phyloP scores from a whole-genome alignment of 2,888 invertebrate genomes.

The Patella pellucida region DNA sequence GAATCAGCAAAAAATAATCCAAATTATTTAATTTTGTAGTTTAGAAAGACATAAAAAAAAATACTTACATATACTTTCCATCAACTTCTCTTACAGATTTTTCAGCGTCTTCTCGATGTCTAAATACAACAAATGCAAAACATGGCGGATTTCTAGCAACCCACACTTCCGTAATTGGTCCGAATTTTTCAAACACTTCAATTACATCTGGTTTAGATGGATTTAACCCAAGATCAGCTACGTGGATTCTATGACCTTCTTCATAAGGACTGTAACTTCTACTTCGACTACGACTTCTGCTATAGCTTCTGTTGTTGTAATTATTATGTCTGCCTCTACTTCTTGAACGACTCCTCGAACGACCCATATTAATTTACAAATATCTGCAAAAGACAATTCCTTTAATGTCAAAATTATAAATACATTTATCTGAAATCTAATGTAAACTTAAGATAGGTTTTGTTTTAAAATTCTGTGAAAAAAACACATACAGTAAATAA shows the following conservation, averaged over 20 bases:
- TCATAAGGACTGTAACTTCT: constrained; percentile 41
- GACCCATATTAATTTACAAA: neutral
- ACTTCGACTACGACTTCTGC: constrained; percentile 36
- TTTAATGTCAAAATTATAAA: too few relatives aligned
- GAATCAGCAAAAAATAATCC: too few relatives aligned
- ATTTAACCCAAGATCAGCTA: constrained; percentile 75
- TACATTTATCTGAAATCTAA: too few relatives aligned
- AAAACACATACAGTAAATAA: too few relatives aligned
- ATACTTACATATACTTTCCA: constrained; percentile 75
- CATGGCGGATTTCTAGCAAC: constrained; percentile 76
- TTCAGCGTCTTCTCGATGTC: constrained; percentile 77
- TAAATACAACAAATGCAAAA: constrained; percentile 77
- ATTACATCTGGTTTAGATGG: constrained; percentile 74
- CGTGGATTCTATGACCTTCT: constrained; percentile 71
- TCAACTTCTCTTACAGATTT: constrained; percentile 86
- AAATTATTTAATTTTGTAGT: too few relatives aligned
- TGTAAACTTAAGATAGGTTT: too few relatives aligned
- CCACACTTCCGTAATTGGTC: constrained; percentile 75
- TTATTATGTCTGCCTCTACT: constrained; percentile 19
- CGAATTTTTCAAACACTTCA: constrained; percentile 75
- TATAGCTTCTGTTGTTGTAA: neutral
- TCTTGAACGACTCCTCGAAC: neutral
- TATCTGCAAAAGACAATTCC: too few relatives aligned
- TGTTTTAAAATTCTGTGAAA: too few relatives aligned
- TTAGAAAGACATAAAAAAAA: too few relatives aligned